phyloP scores from a whole-genome alignment of 2,797 vertebrate species.

The Heliangelus exortis region DNA sequence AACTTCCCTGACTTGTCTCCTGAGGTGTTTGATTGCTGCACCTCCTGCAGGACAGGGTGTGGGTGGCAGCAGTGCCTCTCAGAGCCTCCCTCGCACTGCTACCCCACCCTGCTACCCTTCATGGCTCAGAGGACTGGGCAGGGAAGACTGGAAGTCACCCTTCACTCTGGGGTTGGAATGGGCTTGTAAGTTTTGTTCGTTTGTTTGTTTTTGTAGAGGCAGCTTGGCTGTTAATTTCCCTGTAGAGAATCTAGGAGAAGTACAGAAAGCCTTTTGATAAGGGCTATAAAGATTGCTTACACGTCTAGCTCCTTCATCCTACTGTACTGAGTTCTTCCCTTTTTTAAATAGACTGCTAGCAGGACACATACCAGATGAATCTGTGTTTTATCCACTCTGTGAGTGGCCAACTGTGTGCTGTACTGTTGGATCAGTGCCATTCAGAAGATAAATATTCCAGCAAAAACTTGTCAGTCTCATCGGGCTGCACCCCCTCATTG shows the following conservation, averaged over 20 bases:
- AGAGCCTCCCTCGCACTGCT: rapidly evolving
- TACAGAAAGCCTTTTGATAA: background rate
- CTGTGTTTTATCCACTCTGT: background rate
- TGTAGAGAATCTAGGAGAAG: background rate
- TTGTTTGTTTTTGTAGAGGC: background rate
- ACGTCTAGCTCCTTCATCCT: background rate
- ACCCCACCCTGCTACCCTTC: rapidly evolving
- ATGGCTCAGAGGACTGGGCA: rapidly evolving
- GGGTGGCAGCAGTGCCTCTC: background rate
- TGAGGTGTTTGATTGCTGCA: rapidly evolving
- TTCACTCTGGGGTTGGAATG: background rate
- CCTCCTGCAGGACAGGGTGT: rapidly evolving
- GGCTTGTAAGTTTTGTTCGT: background rate
- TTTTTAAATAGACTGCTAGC: background rate
- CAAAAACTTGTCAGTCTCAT: background rate
- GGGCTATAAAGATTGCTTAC: background rate
- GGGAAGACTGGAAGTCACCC: no score
- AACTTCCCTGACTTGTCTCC: rapidly evolving
- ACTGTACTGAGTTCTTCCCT: background rate
- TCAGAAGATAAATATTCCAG: background rate
- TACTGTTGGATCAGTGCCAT: background rate
- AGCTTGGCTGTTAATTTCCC: background rate
- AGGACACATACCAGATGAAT: no score
- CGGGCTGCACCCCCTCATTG: no score
- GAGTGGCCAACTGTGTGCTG: background rate